These are phyloP conservation scores for Lycaon pictus DNA, from an alignment of 2,113 vertebrate species.

Conservation along the genomic window DNA sequence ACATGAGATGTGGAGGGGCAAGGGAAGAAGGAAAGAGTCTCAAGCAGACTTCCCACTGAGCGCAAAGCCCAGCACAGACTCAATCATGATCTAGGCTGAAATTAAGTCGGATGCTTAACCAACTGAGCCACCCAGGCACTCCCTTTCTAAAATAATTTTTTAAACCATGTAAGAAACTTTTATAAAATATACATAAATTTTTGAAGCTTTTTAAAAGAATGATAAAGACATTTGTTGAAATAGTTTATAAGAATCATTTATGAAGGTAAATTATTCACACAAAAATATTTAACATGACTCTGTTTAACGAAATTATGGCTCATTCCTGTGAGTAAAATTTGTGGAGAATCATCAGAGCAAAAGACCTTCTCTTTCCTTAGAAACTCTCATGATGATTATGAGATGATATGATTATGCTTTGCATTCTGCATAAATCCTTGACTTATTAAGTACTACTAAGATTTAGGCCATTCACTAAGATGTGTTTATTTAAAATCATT, in stretches of 20 bases:
- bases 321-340: not conserved
- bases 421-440: not conserved
- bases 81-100: not conserved
- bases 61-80: not conserved
- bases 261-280: not conserved
- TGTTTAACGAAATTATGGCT: not conserved
- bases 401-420: too few species aligned
- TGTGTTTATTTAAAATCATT: constrained; percentile 19
- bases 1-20: too few species aligned
- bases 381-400: not conserved
- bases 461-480: not conserved
- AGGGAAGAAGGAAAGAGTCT: not conserved
- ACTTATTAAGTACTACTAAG: not conserved
- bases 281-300: not conserved
- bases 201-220: not conserved
- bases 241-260: not conserved
- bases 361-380: not conserved
- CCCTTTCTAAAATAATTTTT: not conserved
- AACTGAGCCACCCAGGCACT: not conserved
- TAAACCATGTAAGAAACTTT: not conserved
- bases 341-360: not conserved
- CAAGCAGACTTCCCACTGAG: not conserved
- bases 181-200: not conserved
- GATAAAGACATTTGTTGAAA: not conserved
- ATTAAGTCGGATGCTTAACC: not conserved